Conservation (phyloP, 64 coral and sea anemone species). For the Orbicella faveolata region DNA sequence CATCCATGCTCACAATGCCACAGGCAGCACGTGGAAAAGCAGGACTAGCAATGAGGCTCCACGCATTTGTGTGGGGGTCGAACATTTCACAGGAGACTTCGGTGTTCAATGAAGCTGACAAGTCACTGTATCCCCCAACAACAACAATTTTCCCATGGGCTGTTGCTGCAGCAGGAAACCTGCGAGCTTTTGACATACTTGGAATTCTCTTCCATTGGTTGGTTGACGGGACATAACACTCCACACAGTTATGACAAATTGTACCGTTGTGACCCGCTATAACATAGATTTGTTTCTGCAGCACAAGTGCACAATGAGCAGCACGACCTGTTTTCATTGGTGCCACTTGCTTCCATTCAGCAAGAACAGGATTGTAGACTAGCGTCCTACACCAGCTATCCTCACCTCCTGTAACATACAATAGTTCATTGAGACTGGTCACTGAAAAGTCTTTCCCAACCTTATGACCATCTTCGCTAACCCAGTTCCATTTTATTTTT, state of each 20-base stretch:
- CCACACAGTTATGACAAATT: neutral
- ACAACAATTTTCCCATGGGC: constrained; percentile 21
- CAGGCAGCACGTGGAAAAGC: constrained; percentile 27
- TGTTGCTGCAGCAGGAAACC: neutral
- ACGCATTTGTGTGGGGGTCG: constrained; percentile 5
- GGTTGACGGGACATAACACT: neutral
- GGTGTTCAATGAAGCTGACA: neutral
- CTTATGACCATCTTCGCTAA: too few relatives aligned
- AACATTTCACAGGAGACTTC: constrained; percentile 27
- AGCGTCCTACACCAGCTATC: too few relatives aligned
- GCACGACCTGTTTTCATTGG: constrained; percentile 12
- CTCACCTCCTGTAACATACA: constrained; percentile 11
- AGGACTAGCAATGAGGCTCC: neutral
- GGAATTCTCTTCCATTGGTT: neutral
- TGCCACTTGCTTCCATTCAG: neutral
- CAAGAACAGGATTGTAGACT: neutral
- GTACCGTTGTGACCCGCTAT: neutral
- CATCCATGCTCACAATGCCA: constrained; percentile 20
- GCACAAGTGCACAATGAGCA: constrained; percentile 19
- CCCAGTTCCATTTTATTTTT: neutral
- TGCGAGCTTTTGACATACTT: neutral
- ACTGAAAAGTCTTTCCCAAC: neutral
- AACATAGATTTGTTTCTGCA: constrained; percentile 1
- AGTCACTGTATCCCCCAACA: neutral
- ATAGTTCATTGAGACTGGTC: neutral